Base-by-base conservation (phyloP, 2,797 vertebrate genomes). In the Graptemys geographica region DNA sequence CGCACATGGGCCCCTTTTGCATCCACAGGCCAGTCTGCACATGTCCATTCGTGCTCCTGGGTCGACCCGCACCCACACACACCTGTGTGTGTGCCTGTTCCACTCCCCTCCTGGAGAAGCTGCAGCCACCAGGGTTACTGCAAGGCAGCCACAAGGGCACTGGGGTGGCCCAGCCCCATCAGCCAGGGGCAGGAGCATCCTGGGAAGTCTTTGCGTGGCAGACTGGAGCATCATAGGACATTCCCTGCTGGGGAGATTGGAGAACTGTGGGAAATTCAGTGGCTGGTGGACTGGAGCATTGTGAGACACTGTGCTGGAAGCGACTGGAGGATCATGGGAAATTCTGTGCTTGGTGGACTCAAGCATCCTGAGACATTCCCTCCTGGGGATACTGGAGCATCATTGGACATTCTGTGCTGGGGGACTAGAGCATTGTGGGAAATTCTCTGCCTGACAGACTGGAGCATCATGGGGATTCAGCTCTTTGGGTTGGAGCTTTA, bases 261-360 rank as follows among this genome's bases (percentile, higher is more conserved):
- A 41, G 8, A 21, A 41, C 15, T 18, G 19, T 23, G n/a, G 65
- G n/a, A 72, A 72, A 72, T n/a, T 85, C 91, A 92, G 83, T 90
- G 83, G 81, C 91, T 88, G 69, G 72, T 72, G 80, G 76, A 79
- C 51, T 81, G 37, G 74, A 84, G 51, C 81, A 92, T 89, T 83
- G 84, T 72, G 65, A 41, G n/a, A 72, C 18, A 23, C 5, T 11
- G 65, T 72, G 37, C 37, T 23, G n/a, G 21, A 11, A 21, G 23
- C 3, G 9, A 25, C 7, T 78, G 44, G 27, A 49, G 12, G 11
- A 16, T 27, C 11, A 28, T 28, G 41, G 41, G 41, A 76, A 72
- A 47, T 44, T 82, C 90, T 91, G 83, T 92, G 69, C 84, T 87
- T 88, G 69, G 79, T 65, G 79, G 76, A 79, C 51, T 81, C n/a